A percentile compares a stretch with the other conserved stretches of the same genome.
Evolutionary conservation across 2,113 vertebrate species (phyloP).

Genomic region (Sinocyclocheilus anshuiensis): DNA sequence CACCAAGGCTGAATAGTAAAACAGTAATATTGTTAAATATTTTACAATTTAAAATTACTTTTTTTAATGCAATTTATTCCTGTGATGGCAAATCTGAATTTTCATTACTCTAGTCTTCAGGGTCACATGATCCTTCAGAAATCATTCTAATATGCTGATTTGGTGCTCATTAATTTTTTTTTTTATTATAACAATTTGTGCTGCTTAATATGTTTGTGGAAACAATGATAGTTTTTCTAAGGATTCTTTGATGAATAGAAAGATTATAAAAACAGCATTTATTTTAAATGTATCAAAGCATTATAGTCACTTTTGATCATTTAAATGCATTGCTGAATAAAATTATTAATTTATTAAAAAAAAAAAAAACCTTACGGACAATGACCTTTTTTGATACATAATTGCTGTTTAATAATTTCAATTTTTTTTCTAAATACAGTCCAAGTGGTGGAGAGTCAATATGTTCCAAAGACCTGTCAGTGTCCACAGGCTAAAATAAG

Average conservation of each 20-base stretch:
- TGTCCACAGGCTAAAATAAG: conserved; percentile 52
- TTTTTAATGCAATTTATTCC: neutral
- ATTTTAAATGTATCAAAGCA: too few species aligned
- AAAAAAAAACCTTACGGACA: neutral
- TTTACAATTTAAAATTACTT: neutral
- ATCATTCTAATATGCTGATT: neutral
- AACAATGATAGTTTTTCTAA: neutral
- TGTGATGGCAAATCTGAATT: neutral
- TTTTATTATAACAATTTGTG: too few species aligned
- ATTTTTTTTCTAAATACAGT: conserved; percentile 55
- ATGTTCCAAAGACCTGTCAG: conserved; percentile 70
- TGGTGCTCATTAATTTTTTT: too few species aligned
- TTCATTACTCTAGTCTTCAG: neutral
- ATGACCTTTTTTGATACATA: neutral
- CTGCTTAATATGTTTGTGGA: too few species aligned
- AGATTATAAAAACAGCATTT: neutral
- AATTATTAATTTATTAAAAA: neutral
- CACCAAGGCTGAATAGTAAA: neutral
- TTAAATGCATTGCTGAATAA: neutral
- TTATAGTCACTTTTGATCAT: neutral
- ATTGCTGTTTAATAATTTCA: neutral
- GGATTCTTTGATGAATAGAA: neutral
- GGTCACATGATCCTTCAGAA: neutral
- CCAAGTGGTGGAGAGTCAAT: conserved; percentile 52
- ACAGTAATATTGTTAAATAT: neutral